Percentiles rank a stretch among this genome's conserved stretches.
Conservation (phyloP, 2,113 vertebrate species). For the Neofelis nebulosa region DNA sequence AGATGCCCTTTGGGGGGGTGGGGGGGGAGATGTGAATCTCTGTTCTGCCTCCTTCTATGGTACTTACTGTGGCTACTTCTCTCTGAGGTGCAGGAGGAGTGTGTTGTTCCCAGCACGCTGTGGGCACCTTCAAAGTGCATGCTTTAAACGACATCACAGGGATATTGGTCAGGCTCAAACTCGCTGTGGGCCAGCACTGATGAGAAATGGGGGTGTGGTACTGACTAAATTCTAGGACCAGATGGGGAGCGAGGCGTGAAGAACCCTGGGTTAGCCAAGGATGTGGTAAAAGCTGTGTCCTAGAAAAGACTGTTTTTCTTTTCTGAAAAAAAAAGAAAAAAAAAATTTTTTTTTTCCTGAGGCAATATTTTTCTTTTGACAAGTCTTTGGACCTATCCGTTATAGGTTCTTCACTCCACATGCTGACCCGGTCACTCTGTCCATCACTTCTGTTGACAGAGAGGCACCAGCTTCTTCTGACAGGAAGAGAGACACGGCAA, state of each 20-base stretch:
- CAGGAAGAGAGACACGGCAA: not conserved
- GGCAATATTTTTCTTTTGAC: not conserved
- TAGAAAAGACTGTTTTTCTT: not conserved
- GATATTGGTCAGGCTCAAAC: not conserved
- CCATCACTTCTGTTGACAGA: constrained; percentile 6
- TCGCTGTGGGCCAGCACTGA: not conserved
- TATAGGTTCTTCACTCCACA: not conserved
- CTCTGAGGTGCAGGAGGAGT: not conserved
- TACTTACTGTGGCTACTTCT: not conserved
- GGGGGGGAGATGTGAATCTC: not conserved
- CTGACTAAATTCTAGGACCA: not conserved
- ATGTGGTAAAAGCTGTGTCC: not conserved
- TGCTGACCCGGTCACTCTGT: not conserved
- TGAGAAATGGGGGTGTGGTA: not conserved
- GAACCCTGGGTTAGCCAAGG: not conserved
- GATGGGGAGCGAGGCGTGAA: not conserved
- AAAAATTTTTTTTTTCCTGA: not conserved
- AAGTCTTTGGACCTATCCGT: not conserved
- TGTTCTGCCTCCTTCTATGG: not conserved
- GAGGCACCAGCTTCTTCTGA: not conserved
- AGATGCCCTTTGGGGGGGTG: no score
- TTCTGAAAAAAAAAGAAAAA: not conserved
- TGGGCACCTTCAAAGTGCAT: not conserved
- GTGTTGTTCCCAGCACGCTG: not conserved
- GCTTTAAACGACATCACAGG: not conserved